Conservation (phyloP, 2,888 invertebrate species). For the Eurois occulta region DNA sequence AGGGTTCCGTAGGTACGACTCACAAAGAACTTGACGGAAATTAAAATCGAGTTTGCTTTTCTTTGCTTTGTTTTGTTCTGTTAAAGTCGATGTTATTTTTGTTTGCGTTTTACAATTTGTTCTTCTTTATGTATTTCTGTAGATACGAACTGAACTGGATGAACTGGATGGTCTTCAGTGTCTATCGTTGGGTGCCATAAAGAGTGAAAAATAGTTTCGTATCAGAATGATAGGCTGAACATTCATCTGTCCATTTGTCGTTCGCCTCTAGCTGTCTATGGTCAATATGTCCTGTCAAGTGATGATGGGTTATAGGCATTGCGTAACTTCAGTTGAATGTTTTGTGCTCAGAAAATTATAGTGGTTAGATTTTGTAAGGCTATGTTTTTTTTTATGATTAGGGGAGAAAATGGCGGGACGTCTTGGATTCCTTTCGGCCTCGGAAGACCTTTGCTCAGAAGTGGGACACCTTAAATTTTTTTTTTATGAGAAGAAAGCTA, state of each 20-base stretch:
- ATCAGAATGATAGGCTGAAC: slow-evolving; percentile 3
- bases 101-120: slow-evolving; percentile 13
- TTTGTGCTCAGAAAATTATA: neutral
- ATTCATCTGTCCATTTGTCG: slow-evolving; percentile 30
- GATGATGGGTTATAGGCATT: neutral
- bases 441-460: neutral
- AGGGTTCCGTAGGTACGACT: slow-evolving; percentile 20
- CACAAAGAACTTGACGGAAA: slow-evolving; percentile 43
- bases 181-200: slow-evolving; percentile 24
- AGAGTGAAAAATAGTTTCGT: slow-evolving; percentile 29
- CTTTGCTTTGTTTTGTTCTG: slow-evolving; percentile 31
- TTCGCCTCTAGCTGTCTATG: slow-evolving; percentile 22
- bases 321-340: neutral
- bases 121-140: neutral
- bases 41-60: slow-evolving; percentile 40
- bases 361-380: neutral
- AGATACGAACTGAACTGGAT: too few species aligned
- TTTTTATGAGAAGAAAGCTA: neutral
- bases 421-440: neutral
- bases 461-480: neutral
- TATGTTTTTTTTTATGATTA: neutral
- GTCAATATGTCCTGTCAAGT: slow-evolving; percentile 11
- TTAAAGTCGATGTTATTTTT: slow-evolving; percentile 5
- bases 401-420: neutral
- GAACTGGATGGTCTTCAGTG: neutral